Evolutionary conservation across 2,113 vertebrate species (phyloP).

Genomic region (Corvus moneduloides): DNA sequence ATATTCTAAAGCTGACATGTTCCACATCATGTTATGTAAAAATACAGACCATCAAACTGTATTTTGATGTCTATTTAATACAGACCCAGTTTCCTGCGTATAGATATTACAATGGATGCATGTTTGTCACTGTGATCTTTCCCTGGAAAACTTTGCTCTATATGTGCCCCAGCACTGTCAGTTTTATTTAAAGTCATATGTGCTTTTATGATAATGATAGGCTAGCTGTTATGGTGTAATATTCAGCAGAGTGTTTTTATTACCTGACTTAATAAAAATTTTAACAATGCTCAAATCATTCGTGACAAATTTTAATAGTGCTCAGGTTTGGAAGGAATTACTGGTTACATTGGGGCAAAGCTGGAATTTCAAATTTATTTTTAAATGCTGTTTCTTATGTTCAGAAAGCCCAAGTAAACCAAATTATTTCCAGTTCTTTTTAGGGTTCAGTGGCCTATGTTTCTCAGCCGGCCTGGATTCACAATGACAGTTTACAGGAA

Average conservation of each 20-base stretch:
- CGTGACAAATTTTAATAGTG: not conserved
- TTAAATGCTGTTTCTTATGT: not conserved
- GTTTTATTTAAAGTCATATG: not conserved
- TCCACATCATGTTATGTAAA: not conserved
- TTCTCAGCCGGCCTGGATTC: slow-evolving; percentile 82
- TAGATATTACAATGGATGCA: not conserved
- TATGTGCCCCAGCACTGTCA: not conserved
- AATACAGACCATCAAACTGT: not conserved
- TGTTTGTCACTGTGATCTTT: not conserved
- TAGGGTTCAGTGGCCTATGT: slow-evolving; percentile 80
- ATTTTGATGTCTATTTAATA: not conserved
- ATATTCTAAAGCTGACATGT: not conserved
- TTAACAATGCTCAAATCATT: not conserved
- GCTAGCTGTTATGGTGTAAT: not conserved
- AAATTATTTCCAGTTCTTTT: not conserved
- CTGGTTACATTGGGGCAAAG: not conserved
- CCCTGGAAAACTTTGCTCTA: not conserved
- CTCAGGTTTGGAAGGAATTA: not conserved
- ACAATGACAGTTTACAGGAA: slow-evolving; percentile 77
- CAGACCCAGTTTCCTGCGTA: not conserved
- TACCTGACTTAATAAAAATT: not conserved
- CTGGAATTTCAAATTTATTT: not conserved
- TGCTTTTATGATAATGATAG: not conserved
- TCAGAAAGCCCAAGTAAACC: not conserved
- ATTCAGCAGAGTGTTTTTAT: not conserved